These are phyloP conservation scores for Cercopithecus mitis DNA, from an alignment of 2,797 vertebrate species.

Conservation along the genomic window DNA sequence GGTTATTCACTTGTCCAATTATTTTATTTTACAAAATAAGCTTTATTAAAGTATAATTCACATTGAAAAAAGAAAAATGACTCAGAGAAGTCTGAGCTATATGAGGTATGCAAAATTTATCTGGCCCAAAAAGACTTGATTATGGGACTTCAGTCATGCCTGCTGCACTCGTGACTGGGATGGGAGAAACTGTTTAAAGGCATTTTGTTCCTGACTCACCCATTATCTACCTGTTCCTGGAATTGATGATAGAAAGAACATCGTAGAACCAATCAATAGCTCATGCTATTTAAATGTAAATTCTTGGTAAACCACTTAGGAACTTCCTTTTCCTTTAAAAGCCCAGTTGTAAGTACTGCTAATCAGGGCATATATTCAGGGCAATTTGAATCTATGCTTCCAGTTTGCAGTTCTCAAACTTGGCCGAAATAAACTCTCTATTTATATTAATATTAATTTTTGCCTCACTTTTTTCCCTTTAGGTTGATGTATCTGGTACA, in stretches of 20 bases:
- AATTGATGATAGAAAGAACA: neutral
- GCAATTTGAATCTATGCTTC: neutral
- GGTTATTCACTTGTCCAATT: neutral
- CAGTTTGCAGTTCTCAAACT: neutral
- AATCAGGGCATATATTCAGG: neutral
- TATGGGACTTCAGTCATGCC: neutral
- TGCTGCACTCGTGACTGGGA: neutral
- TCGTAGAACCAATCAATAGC: neutral
- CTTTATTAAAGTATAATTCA: neutral
- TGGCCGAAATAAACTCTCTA: neutral
- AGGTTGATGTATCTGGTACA: neutral
- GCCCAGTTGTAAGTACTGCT: neutral
- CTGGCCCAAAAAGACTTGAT: neutral
- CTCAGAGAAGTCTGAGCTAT: neutral
- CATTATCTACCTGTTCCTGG: neutral
- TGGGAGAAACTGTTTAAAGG: neutral
- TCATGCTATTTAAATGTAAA: neutral
- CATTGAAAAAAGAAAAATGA: neutral
- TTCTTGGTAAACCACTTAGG: neutral
- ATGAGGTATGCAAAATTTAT: neutral
- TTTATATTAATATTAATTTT: neutral
- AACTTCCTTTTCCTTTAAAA: neutral
- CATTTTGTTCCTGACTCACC: neutral
- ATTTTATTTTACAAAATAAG: constrained; percentile 17
- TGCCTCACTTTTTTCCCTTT: neutral